Percentiles rank a stretch among this genome's conserved stretches.
Conservation (phyloP, 2,797 vertebrate species). For the Thalassophryne amazonica region DNA sequence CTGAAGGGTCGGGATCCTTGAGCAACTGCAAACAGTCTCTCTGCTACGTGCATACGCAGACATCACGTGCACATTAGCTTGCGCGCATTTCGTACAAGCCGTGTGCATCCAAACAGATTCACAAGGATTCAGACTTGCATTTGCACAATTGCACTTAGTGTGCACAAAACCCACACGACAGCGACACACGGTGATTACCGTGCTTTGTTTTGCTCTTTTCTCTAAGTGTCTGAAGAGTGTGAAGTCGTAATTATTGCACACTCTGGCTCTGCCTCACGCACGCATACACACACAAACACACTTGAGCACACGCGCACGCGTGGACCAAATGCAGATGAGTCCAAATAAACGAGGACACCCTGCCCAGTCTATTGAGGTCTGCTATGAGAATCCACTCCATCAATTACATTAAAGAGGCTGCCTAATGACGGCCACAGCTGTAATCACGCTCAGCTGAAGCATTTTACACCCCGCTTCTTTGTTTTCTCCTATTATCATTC, state of each 20-base stretch:
- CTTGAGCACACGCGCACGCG: constrained; percentile 44
- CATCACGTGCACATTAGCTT: constrained; percentile 22
- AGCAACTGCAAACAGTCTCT: constrained; percentile 73
- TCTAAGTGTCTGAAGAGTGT: constrained; percentile 89
- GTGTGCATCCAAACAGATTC: constrained; percentile 13
- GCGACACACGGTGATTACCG: constrained; percentile 90
- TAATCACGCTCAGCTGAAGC: constrained; percentile 90
- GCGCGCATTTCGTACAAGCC: constrained; percentile 21
- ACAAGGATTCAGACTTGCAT: constrained; percentile 32
- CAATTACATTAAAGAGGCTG: constrained; percentile 99
- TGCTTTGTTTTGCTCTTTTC: constrained; percentile 83
- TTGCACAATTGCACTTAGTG: constrained; percentile 44
- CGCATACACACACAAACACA: constrained; percentile 36
- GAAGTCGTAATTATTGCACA: constrained; percentile 98
- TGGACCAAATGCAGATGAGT: constrained; percentile 73
- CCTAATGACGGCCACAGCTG: constrained; percentile 97
- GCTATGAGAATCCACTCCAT: constrained; percentile 99
- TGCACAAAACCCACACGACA: constrained; percentile 72
- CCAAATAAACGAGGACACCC: constrained; percentile 95
- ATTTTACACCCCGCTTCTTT: constrained; percentile 73
- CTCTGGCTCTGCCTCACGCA: constrained; percentile 69
- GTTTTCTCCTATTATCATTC: constrained; percentile 76
- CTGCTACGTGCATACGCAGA: constrained; percentile 9
- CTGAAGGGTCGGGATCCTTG: constrained; percentile 80
- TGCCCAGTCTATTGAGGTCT: constrained; percentile 97